Evolutionary conservation across 1,140 invertebrate species (phyloP).

Genomic region (Camponotus pennsylvanicus): DNA sequence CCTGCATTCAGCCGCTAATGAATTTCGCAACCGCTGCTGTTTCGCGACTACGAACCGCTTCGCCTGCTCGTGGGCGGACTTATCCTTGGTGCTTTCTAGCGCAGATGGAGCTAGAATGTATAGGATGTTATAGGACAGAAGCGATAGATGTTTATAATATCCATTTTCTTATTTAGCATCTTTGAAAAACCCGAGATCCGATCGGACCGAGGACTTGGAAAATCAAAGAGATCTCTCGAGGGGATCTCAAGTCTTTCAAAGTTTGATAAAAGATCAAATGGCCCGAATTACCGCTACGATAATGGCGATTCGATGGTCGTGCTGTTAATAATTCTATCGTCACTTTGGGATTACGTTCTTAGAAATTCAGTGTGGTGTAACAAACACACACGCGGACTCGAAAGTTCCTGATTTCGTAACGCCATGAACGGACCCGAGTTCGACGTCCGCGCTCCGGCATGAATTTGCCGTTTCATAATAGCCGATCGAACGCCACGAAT

Average conservation of each 20-base stretch:
- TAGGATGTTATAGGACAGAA: conserved; percentile 1
- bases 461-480: conserved; percentile 69
- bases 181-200: neutral
- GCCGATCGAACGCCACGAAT: conserved; percentile 63
- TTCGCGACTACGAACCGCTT: conserved; percentile 59
- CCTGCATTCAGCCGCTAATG: conserved; percentile 73
- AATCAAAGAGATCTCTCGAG: neutral
- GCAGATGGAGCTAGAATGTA: conserved; percentile 46
- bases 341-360: conserved; percentile 19
- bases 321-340: conserved; percentile 36
- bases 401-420: conserved; percentile 73
- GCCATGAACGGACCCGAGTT: conserved; percentile 62
- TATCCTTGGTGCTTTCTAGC: conserved; percentile 72
- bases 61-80: conserved; percentile 55
- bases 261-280: neutral
- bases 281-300: neutral
- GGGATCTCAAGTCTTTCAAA: neutral
- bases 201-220: neutral
- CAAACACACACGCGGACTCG: conserved; percentile 58
- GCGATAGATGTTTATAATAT: conserved; percentile 26
- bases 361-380: conserved; percentile 61
- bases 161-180: conserved; percentile 23
- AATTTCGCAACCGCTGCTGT: conserved; percentile 77
- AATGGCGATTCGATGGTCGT: neutral
- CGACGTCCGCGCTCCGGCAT: conserved; percentile 66